Conservation (phyloP, 2,888 invertebrate genomes). For the Sinhomidia bicolor region DNA sequence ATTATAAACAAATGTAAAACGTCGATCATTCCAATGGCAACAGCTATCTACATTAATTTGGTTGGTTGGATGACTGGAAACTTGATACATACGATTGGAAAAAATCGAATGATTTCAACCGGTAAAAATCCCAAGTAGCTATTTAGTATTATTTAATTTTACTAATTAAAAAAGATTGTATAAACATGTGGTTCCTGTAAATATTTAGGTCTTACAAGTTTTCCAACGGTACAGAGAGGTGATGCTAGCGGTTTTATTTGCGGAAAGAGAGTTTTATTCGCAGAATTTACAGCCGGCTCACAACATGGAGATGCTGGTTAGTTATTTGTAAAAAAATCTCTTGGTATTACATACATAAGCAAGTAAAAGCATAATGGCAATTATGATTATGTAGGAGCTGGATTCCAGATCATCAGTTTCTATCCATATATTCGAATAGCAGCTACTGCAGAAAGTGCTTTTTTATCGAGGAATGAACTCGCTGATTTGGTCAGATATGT, state of each 20-base stretch:
- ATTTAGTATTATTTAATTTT: neutral
- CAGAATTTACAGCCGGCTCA: neutral
- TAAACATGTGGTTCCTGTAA: neutral
- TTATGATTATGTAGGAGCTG: constrained; percentile 4
- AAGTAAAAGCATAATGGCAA: neutral
- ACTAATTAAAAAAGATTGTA: neutral
- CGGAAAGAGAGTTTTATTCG: neutral
- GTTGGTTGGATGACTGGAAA: neutral
- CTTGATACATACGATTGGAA: neutral
- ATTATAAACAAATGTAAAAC: neutral
- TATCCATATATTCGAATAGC: constrained; percentile 9
- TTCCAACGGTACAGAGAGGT: constrained; percentile 13
- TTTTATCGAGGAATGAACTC: constrained; percentile 31
- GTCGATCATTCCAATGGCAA: neutral
- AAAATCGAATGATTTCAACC: constrained; percentile 15
- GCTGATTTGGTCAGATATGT: neutral
- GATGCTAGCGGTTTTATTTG: no score
- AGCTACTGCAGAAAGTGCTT: constrained; percentile 30
- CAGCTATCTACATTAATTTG: neutral
- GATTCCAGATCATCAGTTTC: constrained; percentile 32
- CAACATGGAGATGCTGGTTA: constrained; percentile 5
- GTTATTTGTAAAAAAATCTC: neutral
- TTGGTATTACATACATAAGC: neutral
- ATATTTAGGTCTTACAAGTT: constrained; percentile 10
- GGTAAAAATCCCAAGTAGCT: neutral